Conservation (phyloP, 2,113 vertebrate genomes). For the Psilopsiagon aymara region DNA sequence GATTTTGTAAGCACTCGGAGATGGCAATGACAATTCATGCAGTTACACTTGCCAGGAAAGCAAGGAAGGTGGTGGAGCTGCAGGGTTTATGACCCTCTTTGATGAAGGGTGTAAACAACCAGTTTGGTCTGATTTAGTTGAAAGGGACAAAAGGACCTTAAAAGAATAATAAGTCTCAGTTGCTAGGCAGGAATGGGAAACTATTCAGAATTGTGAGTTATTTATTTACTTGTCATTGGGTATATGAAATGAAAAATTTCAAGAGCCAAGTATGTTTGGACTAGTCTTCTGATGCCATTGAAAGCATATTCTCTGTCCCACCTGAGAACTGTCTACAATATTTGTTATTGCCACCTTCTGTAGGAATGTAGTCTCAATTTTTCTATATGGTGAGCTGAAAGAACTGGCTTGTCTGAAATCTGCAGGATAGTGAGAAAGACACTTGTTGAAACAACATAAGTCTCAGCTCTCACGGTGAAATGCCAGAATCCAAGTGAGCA, state of each 20-base stretch:
- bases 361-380: background rate
- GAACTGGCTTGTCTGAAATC: background rate
- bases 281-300: background rate
- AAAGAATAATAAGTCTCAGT: background rate
- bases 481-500: background rate
- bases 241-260: background rate
- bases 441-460: background rate
- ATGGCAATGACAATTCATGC: background rate
- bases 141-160: background rate
- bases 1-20: background rate
- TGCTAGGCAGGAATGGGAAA: background rate
- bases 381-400: background rate
- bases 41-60: background rate
- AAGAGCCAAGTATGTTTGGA: background rate
- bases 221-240: background rate
- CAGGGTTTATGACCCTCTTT: background rate
- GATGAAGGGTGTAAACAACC: background rate
- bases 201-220: background rate
- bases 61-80: background rate
- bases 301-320: background rate
- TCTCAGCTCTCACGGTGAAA: background rate
- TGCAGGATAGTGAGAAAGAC: background rate
- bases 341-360: background rate
- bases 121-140: background rate
- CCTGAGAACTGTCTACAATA: background rate